phyloP scores from a whole-genome alignment of 2,113 vertebrate genomes.

The Nerophis ophidion region DNA sequence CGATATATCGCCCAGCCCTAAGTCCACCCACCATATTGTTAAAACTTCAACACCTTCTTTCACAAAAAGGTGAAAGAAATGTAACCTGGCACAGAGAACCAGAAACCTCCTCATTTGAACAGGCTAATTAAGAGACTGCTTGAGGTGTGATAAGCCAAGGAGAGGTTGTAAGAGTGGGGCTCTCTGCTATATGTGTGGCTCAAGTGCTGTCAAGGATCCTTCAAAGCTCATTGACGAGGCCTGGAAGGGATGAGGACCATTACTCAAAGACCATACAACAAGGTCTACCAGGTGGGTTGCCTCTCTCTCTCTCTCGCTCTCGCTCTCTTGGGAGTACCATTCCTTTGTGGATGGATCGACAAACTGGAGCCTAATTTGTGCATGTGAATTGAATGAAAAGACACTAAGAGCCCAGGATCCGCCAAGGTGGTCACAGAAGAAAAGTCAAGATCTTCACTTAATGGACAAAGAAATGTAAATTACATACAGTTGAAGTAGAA shows the following conservation, averaged over 20 bases:
- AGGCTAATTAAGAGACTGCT: slow-evolving; percentile 58
- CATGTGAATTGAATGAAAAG: slow-evolving; percentile 37
- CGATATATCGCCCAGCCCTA: too few species aligned
- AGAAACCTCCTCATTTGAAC: slow-evolving; percentile 53
- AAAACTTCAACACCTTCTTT: background rate
- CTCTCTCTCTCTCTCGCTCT: slow-evolving; percentile 10
- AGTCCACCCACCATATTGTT: background rate
- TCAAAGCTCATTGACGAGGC: slow-evolving; percentile 33
- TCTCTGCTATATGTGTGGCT: slow-evolving; percentile 28
- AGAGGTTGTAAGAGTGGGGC: slow-evolving; percentile 41
- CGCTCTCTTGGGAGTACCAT: slow-evolving; percentile 18
- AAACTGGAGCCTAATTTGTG: slow-evolving; percentile 35
- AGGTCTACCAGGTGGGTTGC: slow-evolving; percentile 34
- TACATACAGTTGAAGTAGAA: slow-evolving; percentile 16
- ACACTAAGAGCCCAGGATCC: slow-evolving; percentile 25
- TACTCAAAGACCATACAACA: slow-evolving; percentile 36
- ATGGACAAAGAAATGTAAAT: slow-evolving; percentile 32
- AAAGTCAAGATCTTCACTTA: slow-evolving; percentile 22
- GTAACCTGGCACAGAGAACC: slow-evolving; percentile 30
- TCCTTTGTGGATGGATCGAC: slow-evolving; percentile 36
- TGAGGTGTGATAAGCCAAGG: slow-evolving; percentile 35
- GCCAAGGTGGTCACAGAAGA: slow-evolving; percentile 17
- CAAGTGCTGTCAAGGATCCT: slow-evolving; percentile 55
- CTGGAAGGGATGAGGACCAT: slow-evolving; percentile 47
- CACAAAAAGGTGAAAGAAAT: slow-evolving; percentile 50